These are phyloP conservation scores for Protosalanx chinensis DNA, from an alignment of 2,797 vertebrate genomes.

Conservation along the genomic window DNA sequence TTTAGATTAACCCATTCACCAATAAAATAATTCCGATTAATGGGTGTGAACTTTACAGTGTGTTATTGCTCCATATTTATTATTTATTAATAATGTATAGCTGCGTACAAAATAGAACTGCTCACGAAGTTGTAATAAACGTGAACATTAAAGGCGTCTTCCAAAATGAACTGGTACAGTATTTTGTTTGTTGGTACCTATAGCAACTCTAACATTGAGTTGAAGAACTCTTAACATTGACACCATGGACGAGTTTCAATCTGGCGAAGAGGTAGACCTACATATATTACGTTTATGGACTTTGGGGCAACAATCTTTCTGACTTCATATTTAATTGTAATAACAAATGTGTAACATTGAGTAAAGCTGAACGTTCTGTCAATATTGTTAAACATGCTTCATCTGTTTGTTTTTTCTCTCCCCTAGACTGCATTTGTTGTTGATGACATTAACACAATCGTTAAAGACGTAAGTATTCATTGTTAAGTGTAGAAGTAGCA, in stretches of 20 bases:
- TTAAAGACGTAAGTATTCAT: conserved; percentile 46
- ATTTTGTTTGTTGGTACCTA: conserved; percentile 3
- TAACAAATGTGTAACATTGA: background rate
- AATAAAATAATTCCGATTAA: too few species aligned
- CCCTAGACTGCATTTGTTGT: conserved; percentile 46
- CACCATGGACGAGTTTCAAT: conserved; percentile 33
- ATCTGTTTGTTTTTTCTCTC: background rate
- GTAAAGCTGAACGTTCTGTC: too few species aligned
- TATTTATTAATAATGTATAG: too few species aligned
- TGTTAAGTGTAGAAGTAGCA: background rate
- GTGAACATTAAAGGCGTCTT: background rate
- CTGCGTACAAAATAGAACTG: too few species aligned
- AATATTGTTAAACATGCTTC: background rate
- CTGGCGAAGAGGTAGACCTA: conserved; percentile 28
- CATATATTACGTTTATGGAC: background rate
- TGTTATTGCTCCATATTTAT: too few species aligned
- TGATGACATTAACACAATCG: conserved; percentile 45
- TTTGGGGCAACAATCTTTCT: background rate
- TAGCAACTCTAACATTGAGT: background rate
- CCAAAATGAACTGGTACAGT: background rate
- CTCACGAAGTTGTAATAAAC: background rate
- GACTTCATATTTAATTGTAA: background rate
- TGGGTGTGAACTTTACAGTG: too few species aligned
- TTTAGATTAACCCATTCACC: background rate
- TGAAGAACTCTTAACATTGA: background rate